A percentile compares a stretch with the other conserved stretches of the same genome.
Evolutionary conservation across 1,140 invertebrate genomes (phyloP).

Genomic region (Drosophila leontia): DNA sequence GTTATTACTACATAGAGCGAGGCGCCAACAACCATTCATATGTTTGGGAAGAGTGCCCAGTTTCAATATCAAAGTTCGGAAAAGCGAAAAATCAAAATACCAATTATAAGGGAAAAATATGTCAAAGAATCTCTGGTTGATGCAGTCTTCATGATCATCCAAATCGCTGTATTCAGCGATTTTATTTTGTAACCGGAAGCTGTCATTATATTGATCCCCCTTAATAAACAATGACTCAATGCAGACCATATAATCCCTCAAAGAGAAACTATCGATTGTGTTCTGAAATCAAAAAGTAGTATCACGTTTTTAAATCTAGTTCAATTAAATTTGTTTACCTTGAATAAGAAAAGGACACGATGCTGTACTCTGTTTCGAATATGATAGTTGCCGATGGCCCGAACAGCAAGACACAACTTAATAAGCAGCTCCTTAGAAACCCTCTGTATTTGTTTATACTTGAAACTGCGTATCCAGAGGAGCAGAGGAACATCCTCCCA

Average conservation of each 20-base stretch:
- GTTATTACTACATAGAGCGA: background rate
- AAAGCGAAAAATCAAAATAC: background rate
- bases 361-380: background rate
- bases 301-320: background rate
- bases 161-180: background rate
- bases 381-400: background rate
- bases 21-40: background rate
- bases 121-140: background rate
- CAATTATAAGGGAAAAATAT: background rate
- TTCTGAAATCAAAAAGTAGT: background rate
- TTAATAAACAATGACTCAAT: background rate
- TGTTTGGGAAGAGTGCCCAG: background rate
- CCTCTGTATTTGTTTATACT: background rate
- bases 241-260: background rate
- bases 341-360: background rate
- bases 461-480: background rate
- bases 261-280: background rate
- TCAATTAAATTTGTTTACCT: background rate
- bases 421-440: background rate
- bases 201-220: background rate
- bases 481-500: background rate
- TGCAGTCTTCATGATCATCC: background rate
- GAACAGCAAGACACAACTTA: background rate
- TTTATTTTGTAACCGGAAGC: background rate
- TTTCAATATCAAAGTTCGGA: background rate